These are phyloP conservation scores for Trichonephila clavata DNA, from an alignment of 1,140 invertebrate species.

Conservation along the genomic window DNA sequence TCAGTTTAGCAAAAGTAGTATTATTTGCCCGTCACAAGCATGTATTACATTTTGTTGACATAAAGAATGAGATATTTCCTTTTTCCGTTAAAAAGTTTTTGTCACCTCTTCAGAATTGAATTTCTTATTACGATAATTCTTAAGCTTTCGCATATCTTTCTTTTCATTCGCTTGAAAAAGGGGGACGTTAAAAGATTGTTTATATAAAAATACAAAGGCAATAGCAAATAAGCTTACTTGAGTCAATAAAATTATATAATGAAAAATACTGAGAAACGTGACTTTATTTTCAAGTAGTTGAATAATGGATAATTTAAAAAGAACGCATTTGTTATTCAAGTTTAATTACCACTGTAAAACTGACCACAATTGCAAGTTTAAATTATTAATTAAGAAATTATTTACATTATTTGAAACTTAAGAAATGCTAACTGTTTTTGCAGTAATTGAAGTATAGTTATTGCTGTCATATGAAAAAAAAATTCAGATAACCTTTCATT, in stretches of 20 bases:
- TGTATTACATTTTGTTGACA: conserved; percentile 24
- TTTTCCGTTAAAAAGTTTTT: conserved; percentile 29
- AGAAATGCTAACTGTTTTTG: no score
- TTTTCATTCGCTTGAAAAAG: neutral
- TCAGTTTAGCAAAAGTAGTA: conserved; percentile 27
- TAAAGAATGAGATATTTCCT: conserved; percentile 1
- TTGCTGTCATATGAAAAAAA: no score
- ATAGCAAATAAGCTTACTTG: neutral
- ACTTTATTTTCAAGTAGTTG: no score
- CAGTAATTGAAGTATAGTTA: no score
- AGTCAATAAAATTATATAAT: neutral
- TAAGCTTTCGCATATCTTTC: neutral
- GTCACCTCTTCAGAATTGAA: neutral
- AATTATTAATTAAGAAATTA: no score
- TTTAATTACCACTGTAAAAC: no score
- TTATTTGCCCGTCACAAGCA: conserved; percentile 20
- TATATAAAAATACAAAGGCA: neutral
- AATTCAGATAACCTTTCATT: no score
- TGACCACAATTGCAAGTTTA: no score
- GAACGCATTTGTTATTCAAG: no score
- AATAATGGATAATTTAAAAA: no score
- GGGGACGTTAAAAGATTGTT: neutral
- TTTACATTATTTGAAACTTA: no score
- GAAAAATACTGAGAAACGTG: no score
- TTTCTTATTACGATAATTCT: neutral